phyloP scores from a whole-genome alignment of 2,888 invertebrate species.

The Ectropis crepuscularia region DNA sequence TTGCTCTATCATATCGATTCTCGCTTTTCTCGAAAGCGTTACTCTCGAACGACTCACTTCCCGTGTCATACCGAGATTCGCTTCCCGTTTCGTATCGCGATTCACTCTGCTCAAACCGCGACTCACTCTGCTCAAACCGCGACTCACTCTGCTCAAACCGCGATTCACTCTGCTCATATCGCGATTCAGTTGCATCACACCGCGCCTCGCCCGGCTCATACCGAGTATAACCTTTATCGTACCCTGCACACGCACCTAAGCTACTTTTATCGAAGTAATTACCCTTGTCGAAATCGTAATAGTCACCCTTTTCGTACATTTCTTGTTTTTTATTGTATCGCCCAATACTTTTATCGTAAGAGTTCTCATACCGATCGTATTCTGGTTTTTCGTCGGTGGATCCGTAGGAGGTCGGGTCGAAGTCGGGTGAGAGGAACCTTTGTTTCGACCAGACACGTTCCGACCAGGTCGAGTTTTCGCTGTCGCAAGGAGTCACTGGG shows the following conservation, averaged over 20 bases:
- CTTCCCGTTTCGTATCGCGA: conserved; percentile 28
- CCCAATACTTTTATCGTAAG: conserved; percentile 31
- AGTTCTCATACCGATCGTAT: conserved; percentile 38
- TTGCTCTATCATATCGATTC: conserved; percentile 34
- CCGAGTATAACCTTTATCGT: conserved; percentile 32
- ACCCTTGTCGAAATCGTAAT: conserved; percentile 40
- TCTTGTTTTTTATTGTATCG: conserved; percentile 38
- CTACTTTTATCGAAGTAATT: conserved; percentile 30
- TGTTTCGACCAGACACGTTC: conserved; percentile 60
- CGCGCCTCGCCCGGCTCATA: conserved; percentile 37
- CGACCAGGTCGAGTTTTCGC: conserved; percentile 71
- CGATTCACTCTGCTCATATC: too few relatives aligned
- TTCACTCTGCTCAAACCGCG: background rate
- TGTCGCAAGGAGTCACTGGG: conserved; percentile 79
- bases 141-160: too few relatives aligned
- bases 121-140: conserved; percentile 31
- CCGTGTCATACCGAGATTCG: conserved; percentile 34
- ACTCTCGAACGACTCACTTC: conserved; percentile 29
- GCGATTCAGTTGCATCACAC: conserved; percentile 6
- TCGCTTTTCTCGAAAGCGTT: conserved; percentile 32
- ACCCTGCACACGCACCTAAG: conserved; percentile 42
- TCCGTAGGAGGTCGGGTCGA: conserved; percentile 50
- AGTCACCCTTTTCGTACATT: conserved; percentile 34
- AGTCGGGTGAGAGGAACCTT: conserved; percentile 51
- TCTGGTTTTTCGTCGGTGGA: conserved; percentile 46